These are phyloP conservation scores for Bombus waltoni DNA, from an alignment of 1,140 invertebrate genomes.

Conservation along the genomic window DNA sequence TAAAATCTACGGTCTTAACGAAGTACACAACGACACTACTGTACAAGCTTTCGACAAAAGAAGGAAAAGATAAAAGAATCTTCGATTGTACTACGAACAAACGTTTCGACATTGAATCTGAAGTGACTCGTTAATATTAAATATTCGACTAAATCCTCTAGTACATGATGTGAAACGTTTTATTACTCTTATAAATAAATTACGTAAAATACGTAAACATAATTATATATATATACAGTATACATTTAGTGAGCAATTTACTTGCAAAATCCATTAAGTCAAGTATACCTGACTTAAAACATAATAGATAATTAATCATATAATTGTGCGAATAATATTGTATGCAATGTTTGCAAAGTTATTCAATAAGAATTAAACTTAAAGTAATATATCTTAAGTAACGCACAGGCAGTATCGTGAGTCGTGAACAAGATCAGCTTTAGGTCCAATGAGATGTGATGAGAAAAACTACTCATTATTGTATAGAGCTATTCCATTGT, in stretches of 20 bases:
- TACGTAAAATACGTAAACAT: conserved; percentile 3
- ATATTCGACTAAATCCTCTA: background rate
- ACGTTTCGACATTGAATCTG: conserved; percentile 51
- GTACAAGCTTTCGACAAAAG: conserved; percentile 47
- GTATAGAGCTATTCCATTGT: background rate
- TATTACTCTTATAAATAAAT: conserved; percentile 18
- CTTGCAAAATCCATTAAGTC: too few species aligned
- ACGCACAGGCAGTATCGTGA: conserved; percentile 3
- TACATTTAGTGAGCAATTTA: background rate
- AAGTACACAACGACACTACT: conserved; percentile 55
- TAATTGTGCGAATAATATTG: background rate
- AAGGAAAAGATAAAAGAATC: conserved; percentile 4
- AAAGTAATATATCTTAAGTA: conserved; percentile 3
- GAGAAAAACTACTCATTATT: conserved; percentile 1
- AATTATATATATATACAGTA: conserved; percentile 19
- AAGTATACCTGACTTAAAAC: background rate
- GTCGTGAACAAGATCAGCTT: background rate
- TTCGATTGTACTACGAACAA: conserved; percentile 34
- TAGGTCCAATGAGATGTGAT: conserved; percentile 9
- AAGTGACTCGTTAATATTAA: conserved; percentile 51
- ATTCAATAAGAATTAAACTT: conserved; percentile 11
- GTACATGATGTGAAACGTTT: background rate
- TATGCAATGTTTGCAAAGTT: background rate
- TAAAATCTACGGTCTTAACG: conserved; percentile 54
- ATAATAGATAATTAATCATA: background rate